A percentile compares a stretch with the other conserved stretches of the same genome.
Conservation (phyloP, 1,140 invertebrate species). For the Hypsibius dujardini region DNA sequence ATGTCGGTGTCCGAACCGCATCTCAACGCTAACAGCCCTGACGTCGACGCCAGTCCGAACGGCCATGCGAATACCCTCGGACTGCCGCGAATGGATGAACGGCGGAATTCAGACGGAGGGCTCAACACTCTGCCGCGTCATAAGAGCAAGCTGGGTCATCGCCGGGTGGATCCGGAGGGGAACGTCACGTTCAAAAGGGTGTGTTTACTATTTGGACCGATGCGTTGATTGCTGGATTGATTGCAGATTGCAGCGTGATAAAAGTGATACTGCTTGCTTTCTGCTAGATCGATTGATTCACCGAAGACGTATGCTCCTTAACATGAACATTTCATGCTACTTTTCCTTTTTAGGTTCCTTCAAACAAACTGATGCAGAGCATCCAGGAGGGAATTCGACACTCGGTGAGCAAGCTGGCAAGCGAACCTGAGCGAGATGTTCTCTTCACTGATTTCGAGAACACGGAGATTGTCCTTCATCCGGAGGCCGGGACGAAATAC, state of each 20-base stretch:
- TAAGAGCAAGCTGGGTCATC: constrained; percentile 70
- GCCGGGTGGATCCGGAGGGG: constrained; percentile 77
- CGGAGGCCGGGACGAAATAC: constrained; percentile 23
- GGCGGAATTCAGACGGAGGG: constrained; percentile 38
- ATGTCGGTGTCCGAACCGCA: background rate
- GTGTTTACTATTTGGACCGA: no score
- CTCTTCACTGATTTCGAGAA: constrained; percentile 20
- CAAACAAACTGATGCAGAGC: constrained; percentile 57
- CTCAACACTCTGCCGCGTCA: constrained; percentile 30
- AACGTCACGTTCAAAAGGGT: constrained; percentile 93
- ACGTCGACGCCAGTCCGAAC: background rate
- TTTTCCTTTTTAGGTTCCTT: background rate
- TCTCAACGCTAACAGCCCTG: background rate
- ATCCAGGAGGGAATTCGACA: constrained; percentile 90
- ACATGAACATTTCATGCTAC: background rate
- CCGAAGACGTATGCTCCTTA: background rate
- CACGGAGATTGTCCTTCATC: constrained; percentile 19
- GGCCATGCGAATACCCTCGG: background rate
- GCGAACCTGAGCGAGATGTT: constrained; percentile 19
- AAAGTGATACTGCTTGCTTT: no score
- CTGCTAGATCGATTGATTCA: no score
- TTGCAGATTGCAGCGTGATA: no score
- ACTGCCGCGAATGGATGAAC: background rate
- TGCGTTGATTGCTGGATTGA: no score
- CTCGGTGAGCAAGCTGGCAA: constrained; percentile 67